A percentile compares a stretch with the other conserved stretches of the same genome.
These are phyloP conservation scores for Neuroterus valhalla DNA, from an alignment of 1,140 invertebrate species.

Conservation along the genomic window DNA sequence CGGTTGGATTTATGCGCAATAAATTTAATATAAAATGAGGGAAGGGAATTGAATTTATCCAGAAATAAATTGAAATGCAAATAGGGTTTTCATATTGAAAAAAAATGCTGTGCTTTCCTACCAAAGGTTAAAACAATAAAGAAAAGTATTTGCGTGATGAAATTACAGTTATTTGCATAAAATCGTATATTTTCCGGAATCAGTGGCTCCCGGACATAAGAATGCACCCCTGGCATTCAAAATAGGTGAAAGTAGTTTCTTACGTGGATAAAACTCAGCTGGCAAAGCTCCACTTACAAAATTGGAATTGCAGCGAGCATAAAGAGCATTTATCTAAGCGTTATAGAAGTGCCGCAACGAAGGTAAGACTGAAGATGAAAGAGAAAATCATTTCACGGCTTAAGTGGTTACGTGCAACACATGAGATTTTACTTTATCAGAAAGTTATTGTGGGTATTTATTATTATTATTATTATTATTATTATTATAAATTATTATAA, in stretches of 20 bases:
- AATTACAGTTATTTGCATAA: neutral
- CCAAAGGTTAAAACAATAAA: no score
- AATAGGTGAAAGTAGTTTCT: constrained; percentile 8
- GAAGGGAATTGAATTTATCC: neutral
- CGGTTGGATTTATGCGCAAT: no score
- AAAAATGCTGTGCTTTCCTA: no score
- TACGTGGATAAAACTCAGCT: constrained; percentile 27
- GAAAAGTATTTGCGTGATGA: no score
- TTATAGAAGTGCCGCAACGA: constrained; percentile 11
- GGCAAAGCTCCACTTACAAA: constrained; percentile 45
- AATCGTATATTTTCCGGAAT: neutral
- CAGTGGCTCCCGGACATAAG: neutral
- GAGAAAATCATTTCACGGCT: neutral
- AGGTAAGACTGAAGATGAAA: constrained; percentile 10
- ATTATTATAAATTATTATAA: no score
- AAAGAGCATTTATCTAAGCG: constrained; percentile 28
- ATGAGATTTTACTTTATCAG: no score
- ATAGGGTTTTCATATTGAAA: no score
- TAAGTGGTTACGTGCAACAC: neutral
- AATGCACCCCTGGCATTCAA: neutral
- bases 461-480: no score
- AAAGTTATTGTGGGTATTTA: no score
- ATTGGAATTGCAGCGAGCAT: constrained; percentile 42
- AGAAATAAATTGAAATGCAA: neutral
- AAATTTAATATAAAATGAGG: no score